Evolutionary conservation across 2,888 invertebrate species (phyloP).

Genomic region (Agonum fuliginosum): DNA sequence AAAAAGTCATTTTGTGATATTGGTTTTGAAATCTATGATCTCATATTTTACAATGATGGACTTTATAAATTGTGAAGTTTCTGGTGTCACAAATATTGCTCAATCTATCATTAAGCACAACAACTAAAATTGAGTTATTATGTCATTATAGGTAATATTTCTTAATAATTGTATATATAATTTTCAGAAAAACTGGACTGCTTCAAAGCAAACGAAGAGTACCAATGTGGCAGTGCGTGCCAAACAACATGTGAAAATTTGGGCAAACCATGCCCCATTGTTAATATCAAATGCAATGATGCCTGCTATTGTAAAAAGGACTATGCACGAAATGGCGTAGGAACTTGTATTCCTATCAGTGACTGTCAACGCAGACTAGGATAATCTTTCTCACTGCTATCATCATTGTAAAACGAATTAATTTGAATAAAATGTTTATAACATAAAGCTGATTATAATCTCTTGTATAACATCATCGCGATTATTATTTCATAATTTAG

Average conservation of each 20-base stretch:
- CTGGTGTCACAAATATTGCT: too few species aligned
- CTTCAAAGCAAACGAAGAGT: constrained; percentile 64
- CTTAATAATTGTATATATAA: too few species aligned
- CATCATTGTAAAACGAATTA: too few species aligned
- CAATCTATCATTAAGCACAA: too few species aligned
- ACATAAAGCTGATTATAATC: neutral
- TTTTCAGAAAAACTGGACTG: too few species aligned
- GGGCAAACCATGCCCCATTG: constrained; percentile 64
- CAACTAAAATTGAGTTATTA: too few species aligned
- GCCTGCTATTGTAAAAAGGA: constrained; percentile 65
- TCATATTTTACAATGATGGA: too few species aligned
- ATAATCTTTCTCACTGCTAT: too few species aligned
- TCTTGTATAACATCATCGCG: neutral
- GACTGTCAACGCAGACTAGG: constrained; percentile 60
- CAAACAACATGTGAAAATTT: constrained; percentile 65
- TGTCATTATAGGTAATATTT: too few species aligned
- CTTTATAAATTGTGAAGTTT: too few species aligned
- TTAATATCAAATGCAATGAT: constrained; percentile 65
- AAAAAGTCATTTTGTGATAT: too few species aligned
- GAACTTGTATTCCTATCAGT: constrained; percentile 64
- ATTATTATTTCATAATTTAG: constrained; percentile 12
- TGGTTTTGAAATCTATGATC: too few species aligned
- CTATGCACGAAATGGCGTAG: constrained; percentile 64
- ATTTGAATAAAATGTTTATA: neutral
- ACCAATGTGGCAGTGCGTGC: constrained; percentile 66